phyloP scores from a whole-genome alignment of 2,113 vertebrate species.

The Saccopteryx bilineata region DNA sequence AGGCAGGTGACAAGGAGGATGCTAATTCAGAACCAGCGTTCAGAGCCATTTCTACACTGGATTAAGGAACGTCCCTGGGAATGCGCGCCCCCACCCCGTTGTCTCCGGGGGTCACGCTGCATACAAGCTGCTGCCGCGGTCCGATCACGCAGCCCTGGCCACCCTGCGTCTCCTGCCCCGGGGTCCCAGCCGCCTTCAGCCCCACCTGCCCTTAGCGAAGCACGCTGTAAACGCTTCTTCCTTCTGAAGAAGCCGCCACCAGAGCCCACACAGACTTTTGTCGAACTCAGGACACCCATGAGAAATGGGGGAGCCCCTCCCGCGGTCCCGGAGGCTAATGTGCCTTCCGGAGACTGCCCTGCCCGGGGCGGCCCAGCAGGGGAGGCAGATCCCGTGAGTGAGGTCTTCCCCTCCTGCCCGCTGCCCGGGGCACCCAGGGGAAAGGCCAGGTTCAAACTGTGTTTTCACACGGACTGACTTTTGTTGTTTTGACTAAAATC shows the following conservation, averaged over 20 bases:
- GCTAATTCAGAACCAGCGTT: conserved; percentile 83
- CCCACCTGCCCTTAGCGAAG: conserved; percentile 66
- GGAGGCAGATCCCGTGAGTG: not conserved
- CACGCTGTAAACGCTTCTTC: not conserved
- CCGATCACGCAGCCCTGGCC: conserved; percentile 79
- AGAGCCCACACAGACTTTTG: conserved; percentile 21
- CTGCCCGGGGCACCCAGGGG: not conserved
- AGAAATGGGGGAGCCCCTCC: conserved; percentile 18
- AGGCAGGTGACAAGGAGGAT: conserved; percentile 73
- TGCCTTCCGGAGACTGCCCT: not conserved
- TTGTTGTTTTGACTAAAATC: conserved; percentile 35
- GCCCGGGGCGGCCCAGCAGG: not conserved
- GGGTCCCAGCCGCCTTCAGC: conserved; percentile 73
- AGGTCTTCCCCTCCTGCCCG: not conserved
- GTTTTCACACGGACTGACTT: not conserved
- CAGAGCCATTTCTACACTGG: conserved; percentile 76
- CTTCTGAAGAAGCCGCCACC: not conserved
- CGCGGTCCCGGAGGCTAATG: not conserved
- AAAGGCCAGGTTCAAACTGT: not conserved
- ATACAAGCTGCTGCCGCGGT: conserved; percentile 82
- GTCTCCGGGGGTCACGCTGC: conserved; percentile 74
- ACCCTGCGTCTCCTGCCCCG: conserved; percentile 77
- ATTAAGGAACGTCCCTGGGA: conserved; percentile 62
- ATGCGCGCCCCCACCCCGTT: conserved; percentile 76
- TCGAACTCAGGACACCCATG: not conserved